A percentile compares a stretch with the other conserved stretches of the same genome.
Evolutionary conservation across 2,888 invertebrate species (phyloP).

Genomic region (Limnephilus lunatus): DNA sequence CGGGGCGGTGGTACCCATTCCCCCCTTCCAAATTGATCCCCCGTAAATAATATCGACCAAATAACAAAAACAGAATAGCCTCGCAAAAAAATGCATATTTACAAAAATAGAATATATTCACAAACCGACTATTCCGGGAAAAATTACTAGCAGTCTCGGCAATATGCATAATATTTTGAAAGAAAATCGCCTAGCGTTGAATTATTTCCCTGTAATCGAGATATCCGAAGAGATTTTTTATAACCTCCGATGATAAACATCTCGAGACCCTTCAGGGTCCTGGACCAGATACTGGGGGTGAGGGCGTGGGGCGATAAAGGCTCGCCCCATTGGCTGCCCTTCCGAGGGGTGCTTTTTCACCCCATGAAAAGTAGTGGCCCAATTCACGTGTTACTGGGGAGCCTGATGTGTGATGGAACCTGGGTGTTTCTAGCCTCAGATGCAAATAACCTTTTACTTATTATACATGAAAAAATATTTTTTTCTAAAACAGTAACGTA

Average conservation of each 20-base stretch:
- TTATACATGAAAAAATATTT: neutral
- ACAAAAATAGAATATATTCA: neutral
- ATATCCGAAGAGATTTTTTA: constrained; percentile 10
- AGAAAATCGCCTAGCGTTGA: neutral
- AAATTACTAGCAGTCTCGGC: neutral
- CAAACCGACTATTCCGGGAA: neutral
- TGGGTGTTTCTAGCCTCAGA: neutral
- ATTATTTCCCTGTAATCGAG: neutral
- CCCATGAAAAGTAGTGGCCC: constrained; percentile 53
- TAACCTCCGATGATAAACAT: constrained; percentile 37
- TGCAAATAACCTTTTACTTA: neutral
- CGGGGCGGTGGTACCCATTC: no score
- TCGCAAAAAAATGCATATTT: neutral
- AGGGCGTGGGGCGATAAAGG: constrained; percentile 37
- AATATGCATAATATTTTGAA: neutral
- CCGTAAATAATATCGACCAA: no score
- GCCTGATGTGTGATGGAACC: constrained; percentile 14
- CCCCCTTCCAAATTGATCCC: no score
- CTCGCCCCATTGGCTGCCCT: constrained; percentile 48
- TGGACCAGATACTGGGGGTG: neutral
- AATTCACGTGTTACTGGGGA: constrained; percentile 35
- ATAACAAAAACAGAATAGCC: no score
- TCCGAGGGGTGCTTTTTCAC: constrained; percentile 41
- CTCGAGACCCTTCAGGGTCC: neutral
- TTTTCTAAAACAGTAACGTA: no score